These are phyloP conservation scores for Rhagonycha lutea DNA, from an alignment of 2,888 invertebrate genomes.

Conservation along the genomic window DNA sequence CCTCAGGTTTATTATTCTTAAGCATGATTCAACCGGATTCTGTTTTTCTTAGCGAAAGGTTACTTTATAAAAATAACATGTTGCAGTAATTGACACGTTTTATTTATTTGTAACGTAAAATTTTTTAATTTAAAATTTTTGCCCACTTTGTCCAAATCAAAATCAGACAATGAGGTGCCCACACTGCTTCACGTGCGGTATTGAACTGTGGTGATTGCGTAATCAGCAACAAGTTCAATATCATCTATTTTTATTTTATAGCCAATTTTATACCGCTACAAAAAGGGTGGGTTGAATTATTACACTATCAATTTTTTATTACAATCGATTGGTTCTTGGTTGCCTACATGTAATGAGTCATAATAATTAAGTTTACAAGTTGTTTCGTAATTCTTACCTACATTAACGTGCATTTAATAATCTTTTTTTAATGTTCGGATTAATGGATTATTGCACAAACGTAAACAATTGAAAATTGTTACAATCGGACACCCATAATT, in stretches of 20 bases:
- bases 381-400: neutral
- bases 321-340: neutral
- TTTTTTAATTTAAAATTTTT: neutral
- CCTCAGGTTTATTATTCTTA: neutral
- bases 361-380: neutral
- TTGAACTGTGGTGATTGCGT: neutral
- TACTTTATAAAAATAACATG: neutral
- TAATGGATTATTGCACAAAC: neutral
- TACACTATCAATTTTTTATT: neutral
- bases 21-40: neutral
- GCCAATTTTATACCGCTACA: neutral
- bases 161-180: neutral
- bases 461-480: neutral
- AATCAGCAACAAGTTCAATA: neutral
- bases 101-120: neutral
- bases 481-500: neutral
- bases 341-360: neutral
- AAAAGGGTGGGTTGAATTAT: neutral
- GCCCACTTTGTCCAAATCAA: neutral
- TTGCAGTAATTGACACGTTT: neutral
- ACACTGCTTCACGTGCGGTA: neutral
- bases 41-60: neutral
- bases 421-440: neutral
- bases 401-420: neutral
- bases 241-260: neutral